A percentile compares a stretch with the other conserved stretches of the same genome.
These are phyloP conservation scores for Intellagama lesueurii DNA, from an alignment of 2,797 vertebrate genomes.

Conservation along the genomic window DNA sequence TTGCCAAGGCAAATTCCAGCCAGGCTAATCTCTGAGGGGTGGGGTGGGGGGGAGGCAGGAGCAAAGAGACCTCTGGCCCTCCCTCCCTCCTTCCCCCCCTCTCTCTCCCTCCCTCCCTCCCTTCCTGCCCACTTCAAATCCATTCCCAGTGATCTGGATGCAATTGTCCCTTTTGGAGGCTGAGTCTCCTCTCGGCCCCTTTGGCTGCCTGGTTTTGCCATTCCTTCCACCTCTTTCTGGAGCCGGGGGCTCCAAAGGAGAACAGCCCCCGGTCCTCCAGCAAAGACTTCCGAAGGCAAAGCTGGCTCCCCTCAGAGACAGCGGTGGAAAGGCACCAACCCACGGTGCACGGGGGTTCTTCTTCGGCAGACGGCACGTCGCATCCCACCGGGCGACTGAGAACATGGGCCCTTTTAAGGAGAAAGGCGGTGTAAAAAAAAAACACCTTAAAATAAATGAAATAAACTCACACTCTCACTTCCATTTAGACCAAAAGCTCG, in stretches of 20 bases:
- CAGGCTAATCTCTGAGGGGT: conserved; percentile 32
- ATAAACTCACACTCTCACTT: too few relatives aligned
- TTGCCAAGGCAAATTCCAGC: conserved; percentile 50
- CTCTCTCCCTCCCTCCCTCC: background rate
- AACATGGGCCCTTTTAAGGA: too few relatives aligned
- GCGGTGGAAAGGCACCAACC: too few relatives aligned
- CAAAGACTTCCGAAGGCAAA: background rate
- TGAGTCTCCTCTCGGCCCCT: background rate
- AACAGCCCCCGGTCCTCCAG: background rate
- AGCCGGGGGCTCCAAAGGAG: background rate
- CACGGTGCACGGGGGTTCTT: too few relatives aligned
- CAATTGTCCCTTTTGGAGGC: background rate
- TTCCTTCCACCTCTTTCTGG: conserved; percentile 1
- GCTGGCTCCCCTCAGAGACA: too few relatives aligned
- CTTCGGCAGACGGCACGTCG: too few relatives aligned
- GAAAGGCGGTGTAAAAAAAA: too few relatives aligned
- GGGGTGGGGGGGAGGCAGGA: background rate
- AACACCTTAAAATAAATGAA: too few relatives aligned
- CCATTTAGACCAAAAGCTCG: too few relatives aligned
- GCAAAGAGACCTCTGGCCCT: background rate
- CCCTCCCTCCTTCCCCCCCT: too few relatives aligned
- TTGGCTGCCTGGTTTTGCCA: background rate
- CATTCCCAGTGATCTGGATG: conserved; percentile 28
- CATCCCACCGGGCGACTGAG: too few relatives aligned
- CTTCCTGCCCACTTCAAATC: background rate